These are phyloP conservation scores for Nyctereutes procyonoides DNA, from an alignment of 2,113 vertebrate species.

Conservation along the genomic window DNA sequence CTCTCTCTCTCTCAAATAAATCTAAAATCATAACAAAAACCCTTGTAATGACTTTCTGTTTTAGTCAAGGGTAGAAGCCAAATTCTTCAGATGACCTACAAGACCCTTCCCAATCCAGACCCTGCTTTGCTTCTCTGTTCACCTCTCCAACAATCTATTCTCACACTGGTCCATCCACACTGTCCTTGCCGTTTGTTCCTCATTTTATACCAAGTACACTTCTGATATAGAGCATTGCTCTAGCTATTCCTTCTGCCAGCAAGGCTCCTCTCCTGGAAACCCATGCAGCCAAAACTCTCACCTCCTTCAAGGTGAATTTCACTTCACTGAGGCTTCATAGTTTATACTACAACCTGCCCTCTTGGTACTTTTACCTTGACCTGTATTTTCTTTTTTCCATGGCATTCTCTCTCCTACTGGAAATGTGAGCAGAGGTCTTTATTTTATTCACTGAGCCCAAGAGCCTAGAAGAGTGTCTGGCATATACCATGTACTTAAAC, in stretches of 20 bases:
- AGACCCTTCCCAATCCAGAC: neutral
- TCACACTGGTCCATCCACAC: neutral
- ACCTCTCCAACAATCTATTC: neutral
- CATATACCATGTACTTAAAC: neutral
- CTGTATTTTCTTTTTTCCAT: neutral
- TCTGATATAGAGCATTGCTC: neutral
- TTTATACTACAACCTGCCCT: neutral
- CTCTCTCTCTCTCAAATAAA: too few species aligned
- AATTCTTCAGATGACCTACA: neutral
- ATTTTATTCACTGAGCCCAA: neutral
- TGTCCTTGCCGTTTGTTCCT: neutral
- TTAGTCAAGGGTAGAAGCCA: neutral
- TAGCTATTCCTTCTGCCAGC: neutral
- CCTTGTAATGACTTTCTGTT: conserved; percentile 1
- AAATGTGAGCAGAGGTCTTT: conserved; percentile 26
- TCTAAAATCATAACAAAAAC: too few species aligned
- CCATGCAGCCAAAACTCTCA: neutral
- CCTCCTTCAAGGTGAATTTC: neutral
- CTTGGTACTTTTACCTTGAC: neutral
- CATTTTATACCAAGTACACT: neutral
- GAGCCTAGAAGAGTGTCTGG: neutral
- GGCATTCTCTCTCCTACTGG: neutral
- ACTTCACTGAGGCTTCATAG: neutral
- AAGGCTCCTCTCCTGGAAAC: neutral
- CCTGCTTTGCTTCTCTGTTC: neutral